Evolutionary conservation across 1,140 invertebrate genomes (phyloP).

Genomic region (Drosophila subobscura): DNA sequence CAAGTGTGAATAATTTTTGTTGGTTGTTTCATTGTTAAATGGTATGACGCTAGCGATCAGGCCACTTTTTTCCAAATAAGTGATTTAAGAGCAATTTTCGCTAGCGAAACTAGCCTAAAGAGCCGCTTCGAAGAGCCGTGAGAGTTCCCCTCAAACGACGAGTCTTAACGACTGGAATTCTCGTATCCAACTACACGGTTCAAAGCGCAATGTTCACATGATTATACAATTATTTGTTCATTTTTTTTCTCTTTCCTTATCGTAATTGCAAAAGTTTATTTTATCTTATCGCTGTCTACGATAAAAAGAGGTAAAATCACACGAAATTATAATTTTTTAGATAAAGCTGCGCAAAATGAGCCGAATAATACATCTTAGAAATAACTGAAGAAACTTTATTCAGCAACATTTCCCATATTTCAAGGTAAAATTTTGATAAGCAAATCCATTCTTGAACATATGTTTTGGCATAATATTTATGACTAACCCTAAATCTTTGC

Average conservation of each 20-base stretch:
- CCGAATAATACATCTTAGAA: too few species aligned
- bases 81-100: constrained; percentile 34
- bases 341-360: constrained; percentile 29
- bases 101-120: background rate
- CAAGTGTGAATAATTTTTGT: constrained; percentile 54
- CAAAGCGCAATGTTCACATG: constrained; percentile 33
- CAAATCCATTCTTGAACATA: constrained; percentile 18
- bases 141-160: too few species aligned
- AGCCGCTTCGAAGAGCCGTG: too few species aligned
- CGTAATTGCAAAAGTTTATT: constrained; percentile 24
- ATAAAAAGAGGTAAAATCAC: constrained; percentile 19
- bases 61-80: constrained; percentile 61
- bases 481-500: constrained; percentile 24
- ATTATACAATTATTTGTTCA: constrained; percentile 46
- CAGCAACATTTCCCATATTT: background rate
- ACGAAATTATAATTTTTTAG: constrained; percentile 54
- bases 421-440: background rate
- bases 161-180: too few species aligned
- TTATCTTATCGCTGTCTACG: constrained; percentile 46
- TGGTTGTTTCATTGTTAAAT: constrained; percentile 11
- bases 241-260: constrained; percentile 38
- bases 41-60: constrained; percentile 70
- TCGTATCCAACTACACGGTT: constrained; percentile 1
- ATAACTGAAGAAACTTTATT: too few species aligned
- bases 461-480: constrained; percentile 19